Base-by-base conservation (phyloP, 1,140 invertebrate genomes). In the Anastatus disparis region DNA sequence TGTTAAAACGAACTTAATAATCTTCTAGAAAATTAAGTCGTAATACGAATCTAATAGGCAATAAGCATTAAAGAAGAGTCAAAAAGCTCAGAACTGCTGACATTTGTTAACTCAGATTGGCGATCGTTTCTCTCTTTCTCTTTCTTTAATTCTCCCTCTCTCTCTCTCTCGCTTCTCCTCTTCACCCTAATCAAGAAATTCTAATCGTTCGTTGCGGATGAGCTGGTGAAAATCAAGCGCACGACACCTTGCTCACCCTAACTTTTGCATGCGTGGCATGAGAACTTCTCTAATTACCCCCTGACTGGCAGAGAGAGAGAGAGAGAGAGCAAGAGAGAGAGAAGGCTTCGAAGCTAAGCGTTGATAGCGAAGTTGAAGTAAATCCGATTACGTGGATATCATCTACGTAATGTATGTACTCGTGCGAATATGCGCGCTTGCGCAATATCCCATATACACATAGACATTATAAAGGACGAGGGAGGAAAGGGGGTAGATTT, bases 371-470 rank as follows among this genome's bases (percentile, higher is more conserved):
- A 85, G 81, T 84, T 82, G 78, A 82, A 85, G 83, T 82, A 85
- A 85, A 86, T 85, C 81, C 81, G 83, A 86, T 86, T 85, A 86
- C 72, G 77, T 70, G 83, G 80, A 83, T 83, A 85, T 85, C 80
- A 84, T 85, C 83, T 82, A 77, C 80, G 80, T 85, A 86, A 86
- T 85, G 79, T 84, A 84, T 82, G 82, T 84, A 81, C 79, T 78
- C 75, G 73, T 76, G 75, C n/a, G n/a, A n/a, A n/a, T n/a, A n/a
- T n/a, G n/a, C 77, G 74, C 72, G 75, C 73, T 63, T 68, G 52
- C 10, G 22, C n/a, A n/a, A n/a, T n/a, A 31, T 15, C 24, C 20
- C 29, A 48, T 27, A 40, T n/a, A 10, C 42, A 26, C 46, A 52
- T 20, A 26, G 58, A 46, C 31, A 35, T 10, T 35, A 4, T n/a